Evolutionary conservation across 2,888 invertebrate genomes (phyloP), one percentile per base, ranked within the genome.

Genomic region (Polia nebulosa): DNA sequence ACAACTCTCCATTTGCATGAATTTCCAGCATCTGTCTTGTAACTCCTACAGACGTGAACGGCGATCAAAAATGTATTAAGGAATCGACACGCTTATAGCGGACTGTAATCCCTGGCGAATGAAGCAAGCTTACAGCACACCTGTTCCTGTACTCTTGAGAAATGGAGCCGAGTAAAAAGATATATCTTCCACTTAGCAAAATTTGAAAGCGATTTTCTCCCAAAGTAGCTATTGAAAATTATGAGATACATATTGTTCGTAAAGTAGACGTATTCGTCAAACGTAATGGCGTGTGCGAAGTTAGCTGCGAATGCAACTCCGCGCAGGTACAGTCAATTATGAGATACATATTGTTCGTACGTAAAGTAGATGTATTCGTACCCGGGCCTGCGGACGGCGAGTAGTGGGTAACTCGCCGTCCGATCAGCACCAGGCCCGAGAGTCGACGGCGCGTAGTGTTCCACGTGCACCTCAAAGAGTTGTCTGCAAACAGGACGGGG

Each of bases 31-130:
- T n/a, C 44, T 39, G 17, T 36, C 45, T 67, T 17, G 29, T 13
- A 67, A 59, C 29, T 45, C 6, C 11, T 34, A 6, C 11, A 69
- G 47, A 66, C 45, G 56, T 34, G 59, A 72, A 49, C 44, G 36
- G 51, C 56, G 56, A 78, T 76, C 74, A 78, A 68, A 76, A 78
- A 76, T 78, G 78, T 76, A 78, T 76, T 60, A 76, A 29, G 49
- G 49, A 57, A 78, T 76, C 70, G 45, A 71, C 56, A 57, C 41
- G 62, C 15, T 68, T 60, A 57, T 20, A 56, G 52, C 49, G 49
- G 36, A 63, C 27, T 68, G 32, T 78, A 73, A 73, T 60, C 76
- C 67, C 39, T 32, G 20, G 62, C 41, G 75, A 41, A 59, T 29
- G 47, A 49, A n/a, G n/a, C 57, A 29, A 47, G 51, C 55, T 66